These are phyloP conservation scores for Cybosia mesomella DNA, from an alignment of 2,888 invertebrate genomes.

Conservation along the genomic window DNA sequence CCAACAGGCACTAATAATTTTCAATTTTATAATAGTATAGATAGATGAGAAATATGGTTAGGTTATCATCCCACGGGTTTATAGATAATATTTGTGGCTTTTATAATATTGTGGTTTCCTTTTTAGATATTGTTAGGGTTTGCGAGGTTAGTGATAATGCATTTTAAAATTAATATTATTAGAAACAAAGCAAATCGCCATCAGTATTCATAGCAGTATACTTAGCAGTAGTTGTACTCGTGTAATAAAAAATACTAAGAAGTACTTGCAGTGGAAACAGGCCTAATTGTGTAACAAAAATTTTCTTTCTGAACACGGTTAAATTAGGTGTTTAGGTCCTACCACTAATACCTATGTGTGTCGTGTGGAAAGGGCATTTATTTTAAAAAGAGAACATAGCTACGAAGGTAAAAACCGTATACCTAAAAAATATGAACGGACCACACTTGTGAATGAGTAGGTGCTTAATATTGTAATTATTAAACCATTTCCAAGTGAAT, in stretches of 20 bases:
- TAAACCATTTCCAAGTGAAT: conserved; percentile 5
- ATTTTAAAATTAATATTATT: background rate
- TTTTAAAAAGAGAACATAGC: background rate
- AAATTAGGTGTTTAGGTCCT: background rate
- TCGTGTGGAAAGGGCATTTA: background rate
- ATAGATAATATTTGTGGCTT: background rate
- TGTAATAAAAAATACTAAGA: too few relatives aligned
- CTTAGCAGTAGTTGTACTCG: too few relatives aligned
- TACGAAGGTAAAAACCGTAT: background rate
- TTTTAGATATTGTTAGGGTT: background rate
- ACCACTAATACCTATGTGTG: background rate
- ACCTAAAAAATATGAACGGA: background rate
- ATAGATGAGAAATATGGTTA: background rate
- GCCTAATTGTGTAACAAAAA: background rate
- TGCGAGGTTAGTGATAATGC: background rate
- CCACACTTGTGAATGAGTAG: conserved; percentile 3
- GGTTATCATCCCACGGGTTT: background rate
- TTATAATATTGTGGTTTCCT: background rate
- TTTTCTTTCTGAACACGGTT: background rate
- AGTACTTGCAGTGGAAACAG: background rate
- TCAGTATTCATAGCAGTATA: too few relatives aligned
- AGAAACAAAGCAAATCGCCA: too few relatives aligned
- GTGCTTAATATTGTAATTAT: background rate
- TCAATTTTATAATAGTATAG: too few relatives aligned
- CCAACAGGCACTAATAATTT: too few relatives aligned